Conservation (phyloP, 2,888 invertebrate genomes). For the Xestobium rufovillosum region DNA sequence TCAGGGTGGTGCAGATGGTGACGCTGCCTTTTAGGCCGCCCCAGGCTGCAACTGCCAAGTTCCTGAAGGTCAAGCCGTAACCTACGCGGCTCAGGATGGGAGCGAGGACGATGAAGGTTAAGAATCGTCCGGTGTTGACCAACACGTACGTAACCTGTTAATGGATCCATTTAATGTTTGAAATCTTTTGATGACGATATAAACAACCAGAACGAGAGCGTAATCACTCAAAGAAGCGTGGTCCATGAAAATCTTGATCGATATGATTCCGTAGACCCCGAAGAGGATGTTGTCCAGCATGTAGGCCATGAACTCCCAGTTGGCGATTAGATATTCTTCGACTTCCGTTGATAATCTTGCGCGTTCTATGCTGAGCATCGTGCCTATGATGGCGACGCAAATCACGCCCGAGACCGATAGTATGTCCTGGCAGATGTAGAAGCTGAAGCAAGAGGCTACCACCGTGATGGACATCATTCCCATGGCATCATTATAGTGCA, state of each 20-base stretch:
- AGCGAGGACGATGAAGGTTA: neutral
- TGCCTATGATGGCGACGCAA: neutral
- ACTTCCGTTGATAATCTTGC: neutral
- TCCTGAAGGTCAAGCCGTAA: neutral
- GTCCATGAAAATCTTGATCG: neutral
- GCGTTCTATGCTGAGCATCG: constrained; percentile 1
- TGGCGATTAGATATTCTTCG: neutral
- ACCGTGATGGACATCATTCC: neutral
- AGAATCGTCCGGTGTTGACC: neutral
- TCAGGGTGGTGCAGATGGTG: neutral
- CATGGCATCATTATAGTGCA: constrained; percentile 1
- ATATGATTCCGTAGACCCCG: neutral
- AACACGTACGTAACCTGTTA: too few relatives aligned
- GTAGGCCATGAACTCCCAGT: neutral
- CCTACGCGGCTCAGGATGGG: constrained; percentile 1
- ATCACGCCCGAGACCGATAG: neutral
- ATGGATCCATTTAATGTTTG: too few relatives aligned
- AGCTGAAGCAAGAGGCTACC: neutral
- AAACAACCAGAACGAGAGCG: neutral
- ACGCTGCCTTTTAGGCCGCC: neutral
- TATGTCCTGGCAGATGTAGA: neutral
- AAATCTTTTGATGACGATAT: too few relatives aligned
- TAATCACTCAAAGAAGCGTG: neutral
- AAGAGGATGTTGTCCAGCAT: neutral
- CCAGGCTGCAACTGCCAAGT: neutral